Evolutionary conservation across 1,140 invertebrate genomes (phyloP).

Genomic region (Zaprionus camerounensis): DNA sequence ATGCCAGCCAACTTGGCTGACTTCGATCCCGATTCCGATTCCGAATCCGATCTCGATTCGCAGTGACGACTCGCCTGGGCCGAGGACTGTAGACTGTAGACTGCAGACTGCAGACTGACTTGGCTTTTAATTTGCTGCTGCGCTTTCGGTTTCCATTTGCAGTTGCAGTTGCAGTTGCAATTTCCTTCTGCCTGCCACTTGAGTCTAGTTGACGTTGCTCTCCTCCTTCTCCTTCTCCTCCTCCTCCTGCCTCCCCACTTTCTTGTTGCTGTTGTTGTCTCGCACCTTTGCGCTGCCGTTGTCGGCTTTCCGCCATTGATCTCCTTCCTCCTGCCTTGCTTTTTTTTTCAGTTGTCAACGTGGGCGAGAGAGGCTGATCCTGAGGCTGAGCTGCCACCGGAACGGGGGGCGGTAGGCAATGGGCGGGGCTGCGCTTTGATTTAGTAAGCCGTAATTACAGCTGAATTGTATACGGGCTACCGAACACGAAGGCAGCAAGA

Average conservation of each 20-base stretch:
- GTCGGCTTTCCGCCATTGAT: conserved; percentile 55
- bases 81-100: background rate
- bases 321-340: conserved; percentile 29
- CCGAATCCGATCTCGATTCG: background rate
- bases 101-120: conserved; percentile 2
- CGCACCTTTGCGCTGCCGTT: conserved; percentile 2
- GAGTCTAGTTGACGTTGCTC: conserved; percentile 31
- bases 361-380: conserved; percentile 38
- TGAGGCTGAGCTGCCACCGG: background rate
- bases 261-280: conserved; percentile 1
- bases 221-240: background rate
- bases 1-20: conserved; percentile 55
- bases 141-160: conserved; percentile 38
- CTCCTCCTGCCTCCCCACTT: background rate
- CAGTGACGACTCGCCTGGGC: conserved; percentile 5
- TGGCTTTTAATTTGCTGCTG: conserved; percentile 74
- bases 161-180: conserved; percentile 49
- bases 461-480: conserved; percentile 38
- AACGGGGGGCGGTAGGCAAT: background rate
- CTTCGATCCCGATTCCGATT: conserved; percentile 22
- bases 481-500: background rate
- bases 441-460: conserved; percentile 55
- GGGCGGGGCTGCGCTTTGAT: conserved; percentile 33
- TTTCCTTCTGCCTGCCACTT: conserved; percentile 39
- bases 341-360: conserved; percentile 44